A percentile compares a stretch with the other conserved stretches of the same genome.
phyloP scores from a whole-genome alignment of 1,140 invertebrate genomes.

The Pararge aegeria region DNA sequence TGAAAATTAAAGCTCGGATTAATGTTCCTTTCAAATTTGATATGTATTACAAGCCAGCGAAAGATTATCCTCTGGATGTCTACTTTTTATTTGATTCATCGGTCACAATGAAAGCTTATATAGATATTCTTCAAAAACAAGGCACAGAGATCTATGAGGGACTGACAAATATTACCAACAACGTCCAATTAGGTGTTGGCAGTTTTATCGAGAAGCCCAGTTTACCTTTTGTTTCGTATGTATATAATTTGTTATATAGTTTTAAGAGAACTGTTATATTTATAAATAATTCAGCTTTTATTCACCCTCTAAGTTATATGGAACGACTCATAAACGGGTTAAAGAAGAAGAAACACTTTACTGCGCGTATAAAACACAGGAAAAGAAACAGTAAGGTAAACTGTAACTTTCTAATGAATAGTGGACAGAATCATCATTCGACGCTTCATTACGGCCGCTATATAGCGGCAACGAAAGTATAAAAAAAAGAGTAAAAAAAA shows the following conservation, averaged over 20 bases:
- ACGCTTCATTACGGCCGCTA: too few relatives aligned
- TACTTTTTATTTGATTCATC: slow-evolving; percentile 95
- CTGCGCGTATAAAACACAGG: too few relatives aligned
- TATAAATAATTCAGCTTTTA: too few relatives aligned
- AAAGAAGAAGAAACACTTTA: too few relatives aligned
- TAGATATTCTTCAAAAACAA: slow-evolving; percentile 84
- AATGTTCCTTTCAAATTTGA: slow-evolving; percentile 44
- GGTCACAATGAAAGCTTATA: slow-evolving; percentile 89
- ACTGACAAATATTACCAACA: slow-evolving; percentile 88
- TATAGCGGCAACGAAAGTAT: too few relatives aligned
- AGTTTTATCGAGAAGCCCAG: slow-evolving; percentile 94
- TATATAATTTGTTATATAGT: slow-evolving; percentile 14
- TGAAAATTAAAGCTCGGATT: slow-evolving; percentile 47
- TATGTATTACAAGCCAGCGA: slow-evolving; percentile 81
- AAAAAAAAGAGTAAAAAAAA: too few relatives aligned
- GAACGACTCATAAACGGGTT: too few relatives aligned
- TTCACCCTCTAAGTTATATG: too few relatives aligned
- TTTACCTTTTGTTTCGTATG: slow-evolving; percentile 87
- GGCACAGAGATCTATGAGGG: slow-evolving; percentile 82
- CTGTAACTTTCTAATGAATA: too few relatives aligned
- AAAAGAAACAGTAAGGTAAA: too few relatives aligned
- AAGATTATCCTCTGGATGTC: slow-evolving; percentile 93
- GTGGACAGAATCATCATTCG: too few relatives aligned
- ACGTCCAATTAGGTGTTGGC: slow-evolving; percentile 92
- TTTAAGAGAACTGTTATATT: too few relatives aligned